Evolutionary conservation across 2,797 vertebrate genomes (phyloP).

Genomic region (Carcharodon carcharias): DNA sequence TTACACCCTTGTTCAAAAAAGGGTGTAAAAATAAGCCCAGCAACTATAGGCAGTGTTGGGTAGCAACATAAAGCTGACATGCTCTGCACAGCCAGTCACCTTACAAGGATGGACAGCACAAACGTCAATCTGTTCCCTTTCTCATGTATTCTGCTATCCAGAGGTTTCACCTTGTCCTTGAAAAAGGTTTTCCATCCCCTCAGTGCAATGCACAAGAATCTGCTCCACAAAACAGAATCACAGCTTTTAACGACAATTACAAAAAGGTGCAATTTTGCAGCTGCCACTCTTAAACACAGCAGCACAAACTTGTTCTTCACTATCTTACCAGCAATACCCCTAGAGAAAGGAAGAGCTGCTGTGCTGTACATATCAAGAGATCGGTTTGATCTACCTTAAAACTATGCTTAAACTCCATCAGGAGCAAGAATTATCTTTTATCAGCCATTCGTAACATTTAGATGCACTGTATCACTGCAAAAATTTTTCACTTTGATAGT

Average conservation of each 20-base stretch:
- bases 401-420: background rate
- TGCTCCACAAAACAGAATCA: background rate
- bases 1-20: too few species aligned
- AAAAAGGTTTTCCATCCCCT: background rate
- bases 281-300: background rate
- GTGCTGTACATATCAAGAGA: background rate
- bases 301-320: background rate
- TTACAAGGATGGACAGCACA: background rate
- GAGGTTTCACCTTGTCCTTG: background rate
- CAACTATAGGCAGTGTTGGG: background rate
- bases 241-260: background rate
- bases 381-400: background rate
- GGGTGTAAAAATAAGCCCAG: too few species aligned
- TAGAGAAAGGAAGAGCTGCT: background rate
- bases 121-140: background rate
- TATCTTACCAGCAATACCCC: background rate
- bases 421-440: background rate
- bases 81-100: background rate
- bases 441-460: background rate
- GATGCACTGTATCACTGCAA: background rate
- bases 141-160: background rate
- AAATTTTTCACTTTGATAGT: background rate
- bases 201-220: background rate
- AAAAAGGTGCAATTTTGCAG: background rate
- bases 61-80: background rate